Evolutionary conservation across 2,888 invertebrate species (phyloP).

Genomic region (Cephus rjabovi): DNA sequence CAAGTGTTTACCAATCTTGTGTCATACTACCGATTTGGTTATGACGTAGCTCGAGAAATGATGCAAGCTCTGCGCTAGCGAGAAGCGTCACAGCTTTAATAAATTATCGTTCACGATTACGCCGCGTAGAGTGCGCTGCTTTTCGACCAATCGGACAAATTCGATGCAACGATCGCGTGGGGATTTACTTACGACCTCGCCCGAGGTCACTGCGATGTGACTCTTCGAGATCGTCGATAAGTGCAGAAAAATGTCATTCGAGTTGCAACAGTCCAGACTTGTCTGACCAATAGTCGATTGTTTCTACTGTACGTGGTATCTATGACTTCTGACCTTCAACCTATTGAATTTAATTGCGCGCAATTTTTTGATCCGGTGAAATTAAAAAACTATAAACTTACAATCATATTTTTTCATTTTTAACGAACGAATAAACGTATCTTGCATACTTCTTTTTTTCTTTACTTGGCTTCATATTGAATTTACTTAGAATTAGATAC

Average conservation of each 20-base stretch:
- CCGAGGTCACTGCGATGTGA: neutral
- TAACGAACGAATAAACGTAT: neutral
- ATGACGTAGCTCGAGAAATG: slow-evolving; percentile 40
- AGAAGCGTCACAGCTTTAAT: neutral
- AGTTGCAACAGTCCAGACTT: neutral
- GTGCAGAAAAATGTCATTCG: neutral
- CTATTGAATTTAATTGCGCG: neutral
- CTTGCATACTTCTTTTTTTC: neutral
- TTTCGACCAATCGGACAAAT: neutral
- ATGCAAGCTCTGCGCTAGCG: slow-evolving; percentile 7
- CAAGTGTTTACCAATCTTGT: slow-evolving; percentile 36
- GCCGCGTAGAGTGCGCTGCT: neutral
- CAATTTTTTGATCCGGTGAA: neutral
- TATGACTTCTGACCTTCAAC: neutral
- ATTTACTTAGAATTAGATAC: neutral
- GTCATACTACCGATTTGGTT: slow-evolving; percentile 54
- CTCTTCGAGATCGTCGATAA: neutral
- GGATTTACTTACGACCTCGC: neutral
- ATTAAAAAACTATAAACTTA: neutral
- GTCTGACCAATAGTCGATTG: neutral
- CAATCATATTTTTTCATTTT: neutral
- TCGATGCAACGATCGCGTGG: neutral
- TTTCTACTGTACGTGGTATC: neutral
- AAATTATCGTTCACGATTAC: neutral
- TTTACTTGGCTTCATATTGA: neutral